phyloP scores from a whole-genome alignment of 2,113 vertebrate species.

The Lasiurus cinereus region DNA sequence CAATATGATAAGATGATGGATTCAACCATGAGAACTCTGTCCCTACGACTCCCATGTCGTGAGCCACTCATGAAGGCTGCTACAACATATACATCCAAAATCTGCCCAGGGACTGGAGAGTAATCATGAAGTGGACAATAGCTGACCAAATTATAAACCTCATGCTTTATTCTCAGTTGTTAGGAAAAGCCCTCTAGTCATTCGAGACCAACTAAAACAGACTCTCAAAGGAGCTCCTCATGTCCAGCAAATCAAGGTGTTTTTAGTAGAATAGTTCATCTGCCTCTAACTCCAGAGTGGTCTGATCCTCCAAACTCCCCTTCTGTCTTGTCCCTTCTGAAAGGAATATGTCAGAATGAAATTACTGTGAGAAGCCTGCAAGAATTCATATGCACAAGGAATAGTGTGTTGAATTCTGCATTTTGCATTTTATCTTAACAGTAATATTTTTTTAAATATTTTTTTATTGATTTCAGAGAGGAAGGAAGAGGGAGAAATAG shows the following conservation, averaged over 20 bases:
- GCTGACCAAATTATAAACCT: background rate
- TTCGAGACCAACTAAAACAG: background rate
- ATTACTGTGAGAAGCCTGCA: background rate
- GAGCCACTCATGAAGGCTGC: background rate
- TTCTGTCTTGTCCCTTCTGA: background rate
- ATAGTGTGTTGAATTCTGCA: background rate
- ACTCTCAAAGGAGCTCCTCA: background rate
- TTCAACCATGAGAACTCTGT: background rate
- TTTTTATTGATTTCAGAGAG: too few species aligned
- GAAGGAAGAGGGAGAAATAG: too few species aligned
- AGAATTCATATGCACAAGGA: background rate
- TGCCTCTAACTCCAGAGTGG: background rate
- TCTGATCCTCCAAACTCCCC: background rate
- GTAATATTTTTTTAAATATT: background rate
- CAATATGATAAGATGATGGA: background rate
- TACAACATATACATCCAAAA: background rate
- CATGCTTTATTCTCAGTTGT: background rate
- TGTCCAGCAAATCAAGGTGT: background rate
- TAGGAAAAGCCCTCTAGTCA: background rate
- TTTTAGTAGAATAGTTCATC: background rate
- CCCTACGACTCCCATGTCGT: background rate
- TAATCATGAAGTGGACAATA: background rate
- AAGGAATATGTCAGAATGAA: background rate
- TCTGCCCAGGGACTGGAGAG: background rate
- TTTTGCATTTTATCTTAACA: background rate